Evolutionary conservation across 1,140 invertebrate species (phyloP).

Genomic region (Meloidogyne hapla): DNA sequence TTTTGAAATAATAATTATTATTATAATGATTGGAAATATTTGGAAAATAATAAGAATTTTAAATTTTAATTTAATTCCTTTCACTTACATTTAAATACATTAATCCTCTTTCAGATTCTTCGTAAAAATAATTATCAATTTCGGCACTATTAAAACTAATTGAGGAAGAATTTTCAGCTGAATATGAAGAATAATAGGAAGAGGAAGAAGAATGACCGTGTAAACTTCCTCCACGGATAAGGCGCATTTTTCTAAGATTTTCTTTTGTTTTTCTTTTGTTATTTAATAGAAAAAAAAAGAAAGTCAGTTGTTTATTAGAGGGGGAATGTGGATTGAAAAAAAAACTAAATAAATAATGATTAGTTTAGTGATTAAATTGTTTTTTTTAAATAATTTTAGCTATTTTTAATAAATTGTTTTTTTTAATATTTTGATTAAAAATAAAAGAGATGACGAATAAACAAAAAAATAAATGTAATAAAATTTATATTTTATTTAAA

Average conservation of each 20-base stretch:
- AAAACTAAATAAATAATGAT: too few species aligned
- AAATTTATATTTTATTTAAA: too few species aligned
- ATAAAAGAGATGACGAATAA: too few species aligned
- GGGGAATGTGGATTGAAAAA: too few species aligned
- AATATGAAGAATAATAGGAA: neutral
- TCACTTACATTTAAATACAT: neutral
- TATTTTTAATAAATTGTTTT: too few species aligned
- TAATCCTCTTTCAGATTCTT: neutral
- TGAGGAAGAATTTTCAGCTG: neutral
- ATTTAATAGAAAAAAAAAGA: neutral
- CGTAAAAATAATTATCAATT: neutral
- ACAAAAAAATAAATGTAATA: too few species aligned
- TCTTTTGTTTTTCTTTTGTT: neutral
- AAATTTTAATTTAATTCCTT: neutral
- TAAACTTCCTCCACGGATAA: neutral
- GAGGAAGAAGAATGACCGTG: neutral
- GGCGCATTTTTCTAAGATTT: neutral
- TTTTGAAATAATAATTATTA: too few species aligned
- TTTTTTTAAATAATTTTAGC: too few species aligned
- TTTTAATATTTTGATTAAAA: too few species aligned
- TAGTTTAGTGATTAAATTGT: too few species aligned
- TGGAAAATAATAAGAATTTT: neutral
- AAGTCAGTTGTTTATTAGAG: slow-evolving; percentile 8
- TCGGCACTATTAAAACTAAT: neutral
- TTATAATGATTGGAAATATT: too few species aligned